Conservation (phyloP, 2,113 vertebrate genomes). For the Spermophilus dauricus region DNA sequence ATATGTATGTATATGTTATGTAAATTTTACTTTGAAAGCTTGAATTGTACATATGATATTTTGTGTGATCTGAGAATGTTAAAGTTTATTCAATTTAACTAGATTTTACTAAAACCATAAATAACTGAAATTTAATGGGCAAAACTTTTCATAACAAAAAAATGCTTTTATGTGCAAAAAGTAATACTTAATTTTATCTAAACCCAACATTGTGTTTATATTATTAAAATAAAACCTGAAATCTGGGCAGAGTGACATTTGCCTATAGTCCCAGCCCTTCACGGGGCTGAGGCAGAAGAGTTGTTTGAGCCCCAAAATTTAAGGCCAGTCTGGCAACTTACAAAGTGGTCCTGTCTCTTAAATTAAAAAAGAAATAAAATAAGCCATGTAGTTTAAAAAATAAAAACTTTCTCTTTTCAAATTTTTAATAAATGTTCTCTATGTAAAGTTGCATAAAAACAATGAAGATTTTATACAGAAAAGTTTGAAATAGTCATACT, state of each 20-base stretch:
- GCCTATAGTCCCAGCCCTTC: not conserved
- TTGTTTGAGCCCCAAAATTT: not conserved
- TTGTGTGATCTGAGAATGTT: conserved; percentile 34
- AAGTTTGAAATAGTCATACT: not conserved
- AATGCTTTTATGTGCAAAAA: conserved; percentile 37
- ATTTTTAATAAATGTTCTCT: conserved; percentile 57
- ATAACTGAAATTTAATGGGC: conserved; percentile 43
- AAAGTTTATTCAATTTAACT: conserved; percentile 42
- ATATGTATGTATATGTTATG: not conserved
- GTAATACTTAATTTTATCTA: conserved; percentile 59
- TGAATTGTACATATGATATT: conserved; percentile 56
- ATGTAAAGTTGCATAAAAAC: conserved; percentile 23
- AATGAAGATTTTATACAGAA: conserved; percentile 29
- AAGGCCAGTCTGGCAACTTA: not conserved
- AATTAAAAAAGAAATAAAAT: not conserved
- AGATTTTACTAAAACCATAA: conserved; percentile 58
- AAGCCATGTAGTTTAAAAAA: conserved; percentile 25
- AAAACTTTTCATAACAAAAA: conserved; percentile 39
- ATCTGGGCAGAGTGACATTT: not conserved
- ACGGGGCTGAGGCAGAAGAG: not conserved
- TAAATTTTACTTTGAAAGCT: conserved; percentile 25
- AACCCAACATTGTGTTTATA: not conserved
- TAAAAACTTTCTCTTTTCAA: not conserved
- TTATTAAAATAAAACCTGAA: not conserved
- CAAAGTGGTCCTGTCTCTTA: not conserved